Conservation (phyloP, 2,113 vertebrate species). For the Lynx canadensis region DNA sequence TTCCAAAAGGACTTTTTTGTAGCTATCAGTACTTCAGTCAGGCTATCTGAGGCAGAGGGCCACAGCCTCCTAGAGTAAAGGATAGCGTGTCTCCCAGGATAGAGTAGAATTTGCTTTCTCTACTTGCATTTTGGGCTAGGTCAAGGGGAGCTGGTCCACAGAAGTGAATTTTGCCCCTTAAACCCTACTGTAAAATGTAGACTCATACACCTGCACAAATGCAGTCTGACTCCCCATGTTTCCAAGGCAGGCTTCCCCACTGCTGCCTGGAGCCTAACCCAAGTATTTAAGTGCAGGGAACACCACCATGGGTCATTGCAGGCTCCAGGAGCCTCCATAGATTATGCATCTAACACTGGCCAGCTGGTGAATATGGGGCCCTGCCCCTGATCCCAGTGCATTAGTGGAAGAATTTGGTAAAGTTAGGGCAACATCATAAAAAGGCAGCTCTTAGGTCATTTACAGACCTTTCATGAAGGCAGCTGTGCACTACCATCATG, state of each 20-base stretch:
- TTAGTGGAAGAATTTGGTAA: neutral
- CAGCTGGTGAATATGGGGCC: neutral
- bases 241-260: neutral
- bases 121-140: neutral
- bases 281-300: neutral
- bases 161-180: neutral
- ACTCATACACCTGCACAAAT: neutral
- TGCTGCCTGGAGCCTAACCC: neutral
- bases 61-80: neutral
- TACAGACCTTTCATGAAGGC: neutral
- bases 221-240: too few relatives aligned
- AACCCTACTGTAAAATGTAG: neutral
- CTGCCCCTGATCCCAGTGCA: neutral
- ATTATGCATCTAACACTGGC: neutral
- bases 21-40: neutral
- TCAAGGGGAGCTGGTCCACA: neutral
- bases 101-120: neutral
- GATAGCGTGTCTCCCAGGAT: neutral
- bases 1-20: neutral
- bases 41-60: neutral
- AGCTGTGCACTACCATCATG: fast-evolving
- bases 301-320: neutral
- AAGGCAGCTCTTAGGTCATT: neutral
- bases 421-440: neutral
- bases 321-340: neutral